Base-by-base conservation (phyloP, 1,140 invertebrate genomes). In the Lycorma delicatula region DNA sequence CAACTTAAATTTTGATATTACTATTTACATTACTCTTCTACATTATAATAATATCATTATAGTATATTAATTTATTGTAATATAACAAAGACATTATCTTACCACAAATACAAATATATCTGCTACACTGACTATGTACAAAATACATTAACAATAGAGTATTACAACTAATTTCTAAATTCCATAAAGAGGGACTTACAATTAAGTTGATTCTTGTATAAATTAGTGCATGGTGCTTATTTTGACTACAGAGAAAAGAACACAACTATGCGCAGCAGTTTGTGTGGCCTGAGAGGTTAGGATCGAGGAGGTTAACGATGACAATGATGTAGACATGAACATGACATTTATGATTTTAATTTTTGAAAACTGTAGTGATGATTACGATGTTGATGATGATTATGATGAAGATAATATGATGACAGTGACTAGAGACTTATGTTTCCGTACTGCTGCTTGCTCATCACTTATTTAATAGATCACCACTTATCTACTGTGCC, bases 401-500 rank as follows among this genome's bases (percentile, higher is more conserved):
- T n/a, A n/a, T n/a, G n/a, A n/a, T n/a, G n/a, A n/a, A n/a, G n/a
- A n/a, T n/a, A n/a, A 6, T n/a, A 18, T 12, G 6, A 18, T 6
- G 20, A 44, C 12, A 44, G 20, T n/a, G 38, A 44, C 12, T 12
- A 12, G 12, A 44, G 5, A 12, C 38, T n/a, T 44, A 12, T 11
- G 38, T 23, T 26, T n/a, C 4, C 16, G 2, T 18, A 41, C 36
- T 48, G 23, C 49, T 25, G 60, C 58, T 49, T 59, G 20, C 29
- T 46, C 48, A 25, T 47, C 54, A 48, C 48, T 29, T 47, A 44
- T 23, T 22, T 22, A 23, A 16, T 27, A 28, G 2, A 20, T 49
- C 44, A 20, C 28, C 44, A 36, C 58, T 56, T 51, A 49, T 31
- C 47, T 50, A 49, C 48, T 57, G 56, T 57, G 85, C 82, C 66